Evolutionary conservation across 1,140 invertebrate genomes (phyloP).

Genomic region (Ganaspis sp.): DNA sequence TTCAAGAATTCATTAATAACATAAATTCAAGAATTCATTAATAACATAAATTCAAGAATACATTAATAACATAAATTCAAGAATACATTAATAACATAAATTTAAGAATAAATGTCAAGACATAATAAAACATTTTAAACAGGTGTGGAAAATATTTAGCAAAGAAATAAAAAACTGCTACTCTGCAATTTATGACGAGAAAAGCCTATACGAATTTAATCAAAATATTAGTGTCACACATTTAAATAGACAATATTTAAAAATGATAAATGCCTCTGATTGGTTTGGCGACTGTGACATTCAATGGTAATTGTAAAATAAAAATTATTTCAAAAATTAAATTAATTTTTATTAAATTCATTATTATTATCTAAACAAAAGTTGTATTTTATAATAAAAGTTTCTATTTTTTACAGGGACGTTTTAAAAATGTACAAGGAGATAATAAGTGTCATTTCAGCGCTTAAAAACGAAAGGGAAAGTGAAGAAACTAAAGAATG

Average conservation of each 20-base stretch:
- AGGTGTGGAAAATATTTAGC: constrained; percentile 86
- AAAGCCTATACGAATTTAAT: not conserved
- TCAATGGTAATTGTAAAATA: constrained; percentile 46
- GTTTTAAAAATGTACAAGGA: constrained; percentile 26
- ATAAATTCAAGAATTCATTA: too few relatives aligned
- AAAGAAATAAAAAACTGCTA: constrained; percentile 78
- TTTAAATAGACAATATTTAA: constrained; percentile 74
- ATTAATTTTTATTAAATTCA: too few relatives aligned
- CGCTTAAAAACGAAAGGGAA: not conserved
- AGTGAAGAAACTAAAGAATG: constrained; percentile 22
- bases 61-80: too few relatives aligned
- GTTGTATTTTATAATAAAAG: too few relatives aligned
- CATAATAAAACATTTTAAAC: not conserved
- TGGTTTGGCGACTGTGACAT: constrained; percentile 61
- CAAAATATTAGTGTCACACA: constrained; percentile 75
- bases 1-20: too few relatives aligned
- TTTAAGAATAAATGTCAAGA: too few relatives aligned
- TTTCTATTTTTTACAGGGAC: constrained; percentile 14
- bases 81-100: too few relatives aligned
- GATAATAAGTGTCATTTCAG: constrained; percentile 33
- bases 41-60: too few relatives aligned
- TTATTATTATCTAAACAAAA: too few relatives aligned
- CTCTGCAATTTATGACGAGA: not conserved
- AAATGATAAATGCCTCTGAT: constrained; percentile 62
- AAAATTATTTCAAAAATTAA: not conserved